Percentiles rank a stretch among this genome's conserved stretches.
Evolutionary conservation across 2,888 invertebrate species (phyloP).

Genomic region (Asteroscopus sphinx): DNA sequence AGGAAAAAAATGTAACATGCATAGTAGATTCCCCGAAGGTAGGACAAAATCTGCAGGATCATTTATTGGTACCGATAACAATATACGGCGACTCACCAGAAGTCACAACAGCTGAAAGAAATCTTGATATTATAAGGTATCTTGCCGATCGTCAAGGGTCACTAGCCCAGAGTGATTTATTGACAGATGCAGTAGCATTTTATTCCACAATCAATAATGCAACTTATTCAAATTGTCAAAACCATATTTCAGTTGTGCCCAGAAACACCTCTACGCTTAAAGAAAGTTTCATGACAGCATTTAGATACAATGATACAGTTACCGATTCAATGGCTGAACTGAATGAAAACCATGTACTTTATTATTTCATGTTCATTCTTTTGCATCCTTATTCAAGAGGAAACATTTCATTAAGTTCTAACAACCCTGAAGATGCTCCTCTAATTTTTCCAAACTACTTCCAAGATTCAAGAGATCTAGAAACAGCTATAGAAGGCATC

Average conservation of each 20-base stretch:
- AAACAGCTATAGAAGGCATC: slow-evolving; percentile 21
- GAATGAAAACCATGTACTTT: slow-evolving; percentile 18
- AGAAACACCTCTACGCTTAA: slow-evolving; percentile 19
- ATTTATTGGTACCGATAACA: slow-evolving; percentile 55
- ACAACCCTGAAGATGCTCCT: slow-evolving; percentile 33
- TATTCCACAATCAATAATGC: slow-evolving; percentile 28
- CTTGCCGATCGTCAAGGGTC: slow-evolving; percentile 22
- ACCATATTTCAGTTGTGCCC: slow-evolving; percentile 10
- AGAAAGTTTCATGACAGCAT: slow-evolving; percentile 5
- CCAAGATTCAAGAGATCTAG: slow-evolving; percentile 31
- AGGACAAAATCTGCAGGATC: slow-evolving; percentile 81
- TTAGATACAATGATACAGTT: slow-evolving; percentile 24
- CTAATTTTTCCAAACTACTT: slow-evolving; percentile 37
- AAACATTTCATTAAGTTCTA: slow-evolving; percentile 37
- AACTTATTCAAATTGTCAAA: slow-evolving; percentile 35
- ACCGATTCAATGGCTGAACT: slow-evolving; percentile 22
- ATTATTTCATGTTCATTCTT: slow-evolving; percentile 16
- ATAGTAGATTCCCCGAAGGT: slow-evolving; percentile 72
- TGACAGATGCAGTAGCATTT: slow-evolving; percentile 29
- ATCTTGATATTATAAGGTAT: slow-evolving; percentile 30
- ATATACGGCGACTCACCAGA: slow-evolving; percentile 28
- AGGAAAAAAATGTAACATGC: slow-evolving; percentile 63
- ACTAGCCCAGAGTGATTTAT: slow-evolving; percentile 17
- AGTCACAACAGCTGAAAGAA: slow-evolving; percentile 6
- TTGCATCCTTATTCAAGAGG: slow-evolving; percentile 47